Base-by-base conservation (phyloP, 2,888 invertebrate species). In the Laspeyria flexula region DNA sequence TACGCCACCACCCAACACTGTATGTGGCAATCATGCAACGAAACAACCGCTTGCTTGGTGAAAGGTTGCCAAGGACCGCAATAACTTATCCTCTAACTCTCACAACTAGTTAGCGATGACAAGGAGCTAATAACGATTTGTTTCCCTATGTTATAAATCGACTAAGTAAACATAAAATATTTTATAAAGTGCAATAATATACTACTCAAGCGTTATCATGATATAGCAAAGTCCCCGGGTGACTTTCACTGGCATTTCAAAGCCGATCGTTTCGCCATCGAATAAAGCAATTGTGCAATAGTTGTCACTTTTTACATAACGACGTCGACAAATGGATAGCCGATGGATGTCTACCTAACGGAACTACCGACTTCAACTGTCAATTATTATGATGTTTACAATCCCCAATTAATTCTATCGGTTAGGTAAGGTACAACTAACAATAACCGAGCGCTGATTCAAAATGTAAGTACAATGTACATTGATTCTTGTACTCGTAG, bases 281-380 rank as follows among this genome's bases (percentile, higher is more conserved):
- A 84, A 86, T 88, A 83, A 84, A 85, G 85, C 77, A 81, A 88
- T 92, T 91, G 90, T 91, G 91, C 85, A 92, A 92, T 79, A 79
- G 83, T 86, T 87, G 88, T 84, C 86, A 86, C 85, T 88, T 87
- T 88, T 92, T 91, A 90, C 86, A 88, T 90, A 91, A 91, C 85
- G 55, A 54, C 58, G 69, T 64, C 66, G 65, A 63, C 63, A 63
- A 70, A 64, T 63, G 61, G 54, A 64, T 66, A 23, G 52, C 63
- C 66, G 63, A 72, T 75, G 73, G 71, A 67, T 43, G 29, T 57
- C 57, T 71, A 67, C 56, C 59, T 71, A 68, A 64, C 58, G 55
- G 58, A 63, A 68, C 45, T 42, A 38, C 34, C 21, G 30, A 15
- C 23, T 47, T 52, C 12, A 55, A 45, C 40, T 35, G 40, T 34